Base-by-base conservation (phyloP, 1,140 invertebrate genomes). In the Phymorhynchus buccinoides region DNA sequence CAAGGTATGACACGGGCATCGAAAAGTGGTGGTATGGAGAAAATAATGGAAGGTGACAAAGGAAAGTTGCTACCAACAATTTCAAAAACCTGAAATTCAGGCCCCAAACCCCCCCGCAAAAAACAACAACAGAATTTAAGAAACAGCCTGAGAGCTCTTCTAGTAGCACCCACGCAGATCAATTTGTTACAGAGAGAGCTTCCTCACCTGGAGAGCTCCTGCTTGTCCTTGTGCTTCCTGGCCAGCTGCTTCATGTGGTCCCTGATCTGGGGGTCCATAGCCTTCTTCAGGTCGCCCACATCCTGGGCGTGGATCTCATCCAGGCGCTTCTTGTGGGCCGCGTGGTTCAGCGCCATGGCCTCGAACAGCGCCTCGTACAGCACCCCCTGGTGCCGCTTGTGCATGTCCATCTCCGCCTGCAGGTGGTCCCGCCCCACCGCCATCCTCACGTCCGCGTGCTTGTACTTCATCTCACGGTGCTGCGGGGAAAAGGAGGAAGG, bases 161-260 rank as follows among this genome's bases (percentile, higher is more conserved):
- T n/a, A n/a, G n/a, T n/a, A n/a, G n/a, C n/a, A n/a, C n/a, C n/a
- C n/a, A n/a, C n/a, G n/a, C n/a, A n/a, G n/a, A n/a, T n/a, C n/a
- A n/a, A n/a, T n/a, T n/a, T n/a, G n/a, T n/a, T n/a, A n/a, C n/a
- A n/a, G n/a, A n/a, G n/a, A 27, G 2, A 35, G 62, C 62, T 27
- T 22, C 4, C 80, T 66, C 75, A 92, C 91, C 96, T 95, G 62
- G 96, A 96, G 86, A 98, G 94, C 92, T 98, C 98, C 89, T 98
- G 97, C 91, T 97, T 96, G 91, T 99, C 97, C 89, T 95, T 96
- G 90, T 97, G 96, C 85, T 95, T 95, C 88, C 96, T 96, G 27
- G 96, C 95, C 78, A 97, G 93, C 44, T 95, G 95, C 92, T 97
- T 97, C 66, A 98, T 96, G 91, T 98, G 97, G 80, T 97, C 96